Base-by-base conservation (phyloP, 2,797 vertebrate genomes). In the Sciurus carolinensis region DNA sequence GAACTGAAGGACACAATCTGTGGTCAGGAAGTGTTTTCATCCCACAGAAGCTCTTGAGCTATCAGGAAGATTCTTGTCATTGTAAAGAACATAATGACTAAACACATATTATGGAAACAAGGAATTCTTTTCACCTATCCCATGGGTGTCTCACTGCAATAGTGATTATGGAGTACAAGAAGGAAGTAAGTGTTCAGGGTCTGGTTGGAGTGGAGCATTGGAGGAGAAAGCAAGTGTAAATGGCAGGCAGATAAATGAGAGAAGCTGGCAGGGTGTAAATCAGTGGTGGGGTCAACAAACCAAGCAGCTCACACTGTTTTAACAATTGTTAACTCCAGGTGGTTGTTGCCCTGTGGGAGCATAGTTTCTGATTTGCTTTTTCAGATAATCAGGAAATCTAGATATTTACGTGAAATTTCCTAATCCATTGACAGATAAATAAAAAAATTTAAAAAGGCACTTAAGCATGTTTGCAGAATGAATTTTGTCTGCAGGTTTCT, bases 131-230 rank as follows among this genome's bases (percentile, higher is more conserved):
- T n/a, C 50, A 47, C 12, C 76, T 15, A 4, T 59, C 9, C 39
- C 0, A 0, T 15, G 10, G 7, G 44, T 50, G 6, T 64, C 33
- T 2, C 47, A 1, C 62, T 28, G 3, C 9, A 3, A 7, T 28
- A 2, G 44, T 62, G 28, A 24, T 22, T 2, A 0, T 36, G 33
- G 47, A 17, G 15, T 30, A 71, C 3, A 11, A 0, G 17, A 28
- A 10, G 1, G 36, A 39, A 13, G 13, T 67, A 39, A 13, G 13
- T 67, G 26, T 47, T 50, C 28, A 42, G 42, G 9, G 3, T 17
- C 36, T 30, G 28, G 3, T 36, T 5, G 47, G 44, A 9, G 22
- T 44, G 50, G 79, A 10, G 11, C 42, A 54, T 73, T 18, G 1
- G 15, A 42, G 33, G 15, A 62, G 62, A n/a, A 59, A 9, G 76